These are phyloP conservation scores for Ophion slaviceki DNA, from an alignment of 2,888 invertebrate genomes.

Conservation along the genomic window DNA sequence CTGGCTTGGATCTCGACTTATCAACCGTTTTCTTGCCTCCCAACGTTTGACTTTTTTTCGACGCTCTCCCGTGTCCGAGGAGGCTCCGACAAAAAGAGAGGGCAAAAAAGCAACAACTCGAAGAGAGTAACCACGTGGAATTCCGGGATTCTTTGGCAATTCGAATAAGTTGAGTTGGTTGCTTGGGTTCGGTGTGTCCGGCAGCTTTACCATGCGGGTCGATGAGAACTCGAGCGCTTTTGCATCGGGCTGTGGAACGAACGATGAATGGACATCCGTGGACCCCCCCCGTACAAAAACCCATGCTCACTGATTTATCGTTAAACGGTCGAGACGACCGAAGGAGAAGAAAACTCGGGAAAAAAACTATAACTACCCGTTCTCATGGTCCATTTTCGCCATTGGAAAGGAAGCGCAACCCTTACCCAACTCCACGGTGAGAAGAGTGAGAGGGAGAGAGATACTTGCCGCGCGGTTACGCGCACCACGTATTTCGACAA, in stretches of 20 bases:
- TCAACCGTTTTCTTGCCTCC: constrained; percentile 26
- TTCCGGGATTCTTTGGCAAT: constrained; percentile 9
- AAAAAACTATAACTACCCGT: constrained; percentile 28
- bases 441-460: constrained; percentile 22
- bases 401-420: constrained; percentile 70
- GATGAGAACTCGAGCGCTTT: constrained; percentile 27
- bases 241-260: constrained; percentile 34
- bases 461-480: constrained; percentile 35
- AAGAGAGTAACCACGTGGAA: constrained; percentile 19
- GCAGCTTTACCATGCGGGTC: constrained; percentile 5
- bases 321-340: constrained; percentile 60
- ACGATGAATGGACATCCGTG: constrained; percentile 44
- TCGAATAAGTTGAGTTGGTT: constrained; percentile 9
- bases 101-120: not conserved
- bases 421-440: constrained; percentile 73
- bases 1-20: constrained; percentile 35
- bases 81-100: not conserved
- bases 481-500: not conserved
- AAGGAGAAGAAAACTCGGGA: constrained; percentile 39
- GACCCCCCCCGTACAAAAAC: not conserved
- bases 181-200: constrained; percentile 6
- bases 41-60: constrained; percentile 22
- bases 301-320: constrained; percentile 73
- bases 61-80: not conserved
- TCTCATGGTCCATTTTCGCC: constrained; percentile 39